Percentiles rank a stretch among this genome's conserved stretches.
Conservation (phyloP, 2,113 vertebrate genomes). For the Xenus cinereus region DNA sequence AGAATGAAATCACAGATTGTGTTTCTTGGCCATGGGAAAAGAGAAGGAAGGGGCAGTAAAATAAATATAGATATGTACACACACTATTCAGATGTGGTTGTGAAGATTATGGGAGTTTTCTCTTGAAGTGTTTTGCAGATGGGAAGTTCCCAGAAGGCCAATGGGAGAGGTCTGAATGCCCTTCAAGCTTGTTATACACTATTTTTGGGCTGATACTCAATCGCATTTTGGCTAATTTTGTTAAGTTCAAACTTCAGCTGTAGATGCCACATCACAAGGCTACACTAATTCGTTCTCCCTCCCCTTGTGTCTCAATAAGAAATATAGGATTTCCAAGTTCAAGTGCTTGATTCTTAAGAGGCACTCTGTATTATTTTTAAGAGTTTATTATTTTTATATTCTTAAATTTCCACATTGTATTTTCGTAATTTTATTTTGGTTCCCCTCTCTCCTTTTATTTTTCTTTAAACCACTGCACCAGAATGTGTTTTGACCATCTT, state of each 20-base stretch:
- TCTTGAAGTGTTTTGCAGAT: constrained; percentile 49
- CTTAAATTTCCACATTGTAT: constrained; percentile 48
- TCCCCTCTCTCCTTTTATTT: constrained; percentile 34
- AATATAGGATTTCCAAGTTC: background rate
- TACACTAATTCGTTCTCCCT: constrained; percentile 18
- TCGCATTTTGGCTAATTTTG: constrained; percentile 42
- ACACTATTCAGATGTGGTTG: background rate
- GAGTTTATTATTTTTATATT: constrained; percentile 50
- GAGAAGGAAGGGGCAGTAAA: background rate
- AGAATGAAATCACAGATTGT: background rate
- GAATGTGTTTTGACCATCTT: constrained; percentile 66
- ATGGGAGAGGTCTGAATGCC: constrained; percentile 3
- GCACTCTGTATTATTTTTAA: constrained; percentile 23
- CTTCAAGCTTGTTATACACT: background rate
- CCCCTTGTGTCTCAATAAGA: background rate
- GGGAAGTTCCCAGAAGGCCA: constrained; percentile 24
- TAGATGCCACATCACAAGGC: constrained; percentile 65
- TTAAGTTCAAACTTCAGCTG: constrained; percentile 42
- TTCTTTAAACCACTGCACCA: constrained; percentile 62
- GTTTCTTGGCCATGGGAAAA: background rate
- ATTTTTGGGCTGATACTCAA: constrained; percentile 46
- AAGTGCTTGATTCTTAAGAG: constrained; percentile 30
- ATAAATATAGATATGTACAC: background rate
- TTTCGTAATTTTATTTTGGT: constrained; percentile 63
- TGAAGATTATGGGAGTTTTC: background rate